A percentile compares a stretch with the other conserved stretches of the same genome.
Conservation (phyloP, 2,113 vertebrate genomes). For the Mastomys natalensis region DNA sequence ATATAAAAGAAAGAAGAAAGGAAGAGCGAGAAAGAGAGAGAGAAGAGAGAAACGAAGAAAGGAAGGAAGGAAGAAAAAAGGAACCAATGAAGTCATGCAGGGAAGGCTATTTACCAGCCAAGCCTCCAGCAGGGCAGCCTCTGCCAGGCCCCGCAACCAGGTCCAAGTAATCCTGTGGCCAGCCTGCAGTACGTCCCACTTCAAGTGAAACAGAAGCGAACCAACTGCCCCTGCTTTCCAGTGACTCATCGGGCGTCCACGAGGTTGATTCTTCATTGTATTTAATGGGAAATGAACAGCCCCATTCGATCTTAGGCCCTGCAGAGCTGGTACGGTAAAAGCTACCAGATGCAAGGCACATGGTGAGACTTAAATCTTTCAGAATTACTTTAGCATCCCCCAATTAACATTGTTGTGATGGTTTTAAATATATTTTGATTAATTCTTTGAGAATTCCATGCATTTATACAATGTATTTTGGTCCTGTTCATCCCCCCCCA, state of each 20-base stretch:
- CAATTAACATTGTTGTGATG: conserved; percentile 50
- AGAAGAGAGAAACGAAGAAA: too few relatives aligned
- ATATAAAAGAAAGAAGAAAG: background rate
- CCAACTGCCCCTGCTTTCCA: conserved; percentile 83
- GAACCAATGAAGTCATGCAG: background rate
- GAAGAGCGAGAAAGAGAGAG: background rate
- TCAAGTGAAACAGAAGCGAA: conserved; percentile 85
- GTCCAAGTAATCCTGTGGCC: conserved; percentile 75
- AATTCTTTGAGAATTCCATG: background rate
- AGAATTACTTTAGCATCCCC: conserved; percentile 24
- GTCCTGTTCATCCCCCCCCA: background rate
- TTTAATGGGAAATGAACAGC: conserved; percentile 83
- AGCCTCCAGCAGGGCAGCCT: conserved; percentile 59
- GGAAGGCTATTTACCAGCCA: rapidly evolving
- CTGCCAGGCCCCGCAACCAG: conserved; percentile 75
- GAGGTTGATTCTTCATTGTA: conserved; percentile 82
- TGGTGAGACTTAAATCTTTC: conserved; percentile 7
- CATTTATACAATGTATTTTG: background rate
- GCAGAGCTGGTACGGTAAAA: background rate
- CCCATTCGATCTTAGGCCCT: conserved; percentile 69
- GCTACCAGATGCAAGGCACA: background rate
- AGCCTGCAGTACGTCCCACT: conserved; percentile 77
- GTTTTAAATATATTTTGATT: background rate
- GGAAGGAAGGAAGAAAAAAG: background rate
- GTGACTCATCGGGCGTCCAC: conserved; percentile 70